Evolutionary conservation across 2,797 vertebrate genomes (phyloP).

Genomic region (Anniella stebbinsi): DNA sequence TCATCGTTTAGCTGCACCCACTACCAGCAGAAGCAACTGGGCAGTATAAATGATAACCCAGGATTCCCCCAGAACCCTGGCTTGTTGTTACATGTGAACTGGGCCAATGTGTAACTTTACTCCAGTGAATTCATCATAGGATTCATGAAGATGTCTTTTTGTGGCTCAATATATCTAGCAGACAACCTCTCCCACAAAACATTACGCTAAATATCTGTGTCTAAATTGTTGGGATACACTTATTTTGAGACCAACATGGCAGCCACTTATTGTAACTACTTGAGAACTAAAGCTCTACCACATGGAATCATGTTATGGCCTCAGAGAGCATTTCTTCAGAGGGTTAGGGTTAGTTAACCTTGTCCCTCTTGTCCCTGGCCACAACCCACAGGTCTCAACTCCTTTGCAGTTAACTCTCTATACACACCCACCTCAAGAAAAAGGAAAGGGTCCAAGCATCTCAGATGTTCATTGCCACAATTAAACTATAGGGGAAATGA

Average conservation of each 20-base stretch:
- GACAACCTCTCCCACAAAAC: too few relatives aligned
- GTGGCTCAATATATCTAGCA: neutral
- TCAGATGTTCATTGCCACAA: conserved; percentile 63
- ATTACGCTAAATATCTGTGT: neutral
- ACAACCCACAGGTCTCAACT: neutral
- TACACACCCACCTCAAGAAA: neutral
- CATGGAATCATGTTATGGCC: neutral
- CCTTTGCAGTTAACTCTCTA: neutral
- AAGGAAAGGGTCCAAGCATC: conserved; percentile 42
- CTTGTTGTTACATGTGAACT: too few relatives aligned
- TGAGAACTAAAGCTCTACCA: neutral
- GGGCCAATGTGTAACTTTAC: neutral
- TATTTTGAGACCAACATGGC: neutral
- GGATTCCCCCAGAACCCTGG: too few relatives aligned
- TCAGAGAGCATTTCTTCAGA: neutral
- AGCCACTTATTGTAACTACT: neutral
- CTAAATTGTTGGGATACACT: too few relatives aligned
- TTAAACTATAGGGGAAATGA: conserved; percentile 18
- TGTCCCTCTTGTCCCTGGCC: neutral
- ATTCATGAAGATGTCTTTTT: too few relatives aligned
- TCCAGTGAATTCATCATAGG: neutral
- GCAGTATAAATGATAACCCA: too few relatives aligned
- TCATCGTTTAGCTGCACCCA: too few relatives aligned
- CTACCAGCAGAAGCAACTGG: too few relatives aligned
- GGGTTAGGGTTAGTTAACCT: neutral